These are phyloP conservation scores for rat (Rattus norvegicus) DNA, from an alignment of 2,113 vertebrate genomes.

Conservation along the genomic window GRCr8 NC_086023.1:151495501-151496000, in stretches of 20 bases:
- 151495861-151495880: not conserved
- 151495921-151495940: no score
- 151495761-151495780: not conserved
- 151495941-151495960: no score
- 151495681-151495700: not conserved
- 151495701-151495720: not conserved
- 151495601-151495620: not conserved
- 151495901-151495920: no score
- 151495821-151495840: not conserved
- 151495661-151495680: not conserved
- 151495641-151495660: not conserved
- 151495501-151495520: not conserved
- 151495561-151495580: not conserved
- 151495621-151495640: not conserved
- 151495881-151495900: not conserved
- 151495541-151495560: not conserved
- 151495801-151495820: not conserved
- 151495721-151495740: not conserved
- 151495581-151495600: not conserved
- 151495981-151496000: no score
- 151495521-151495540: not conserved
- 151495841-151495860: not conserved
- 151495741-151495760: no score
- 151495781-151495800: not conserved
- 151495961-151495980: no score